These are phyloP conservation scores for Hyalella azteca DNA, from an alignment of 2,888 invertebrate genomes.

Conservation along the genomic window DNA sequence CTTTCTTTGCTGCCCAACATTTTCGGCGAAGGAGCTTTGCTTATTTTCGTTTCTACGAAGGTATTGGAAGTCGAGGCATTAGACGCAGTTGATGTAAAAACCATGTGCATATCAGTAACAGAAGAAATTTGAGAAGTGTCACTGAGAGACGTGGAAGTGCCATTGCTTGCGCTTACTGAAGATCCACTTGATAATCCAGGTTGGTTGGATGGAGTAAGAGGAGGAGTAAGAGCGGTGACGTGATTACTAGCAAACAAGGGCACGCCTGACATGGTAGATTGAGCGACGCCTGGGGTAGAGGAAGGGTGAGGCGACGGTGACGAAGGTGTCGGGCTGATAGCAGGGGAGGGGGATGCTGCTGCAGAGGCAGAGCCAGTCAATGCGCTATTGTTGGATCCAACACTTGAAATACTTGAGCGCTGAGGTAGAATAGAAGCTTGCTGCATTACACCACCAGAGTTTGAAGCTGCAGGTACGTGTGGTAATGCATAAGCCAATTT, in stretches of 20 bases:
- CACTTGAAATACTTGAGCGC: neutral
- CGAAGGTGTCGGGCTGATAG: conserved; percentile 34
- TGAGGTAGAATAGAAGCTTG: conserved; percentile 24
- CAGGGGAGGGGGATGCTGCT: neutral
- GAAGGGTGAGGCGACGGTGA: conserved; percentile 24
- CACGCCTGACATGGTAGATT: neutral
- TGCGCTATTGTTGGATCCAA: neutral
- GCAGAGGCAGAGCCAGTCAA: neutral
- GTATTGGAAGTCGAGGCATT: neutral
- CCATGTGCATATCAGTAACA: neutral
- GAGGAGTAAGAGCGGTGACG: conserved; percentile 30
- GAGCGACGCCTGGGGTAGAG: neutral
- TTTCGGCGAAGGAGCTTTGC: conserved; percentile 5
- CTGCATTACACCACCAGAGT: neutral
- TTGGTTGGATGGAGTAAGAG: conserved; percentile 31
- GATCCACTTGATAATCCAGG: neutral
- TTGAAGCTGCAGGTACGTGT: neutral
- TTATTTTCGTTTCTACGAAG: neutral
- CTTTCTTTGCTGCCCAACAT: conserved; percentile 69
- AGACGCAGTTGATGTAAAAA: neutral
- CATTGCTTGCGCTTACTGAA: neutral
- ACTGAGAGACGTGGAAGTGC: neutral
- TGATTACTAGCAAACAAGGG: conserved; percentile 21
- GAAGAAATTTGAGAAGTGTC: neutral
- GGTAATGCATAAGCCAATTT: conserved; percentile 4